These are phyloP conservation scores for Pollenia labialis DNA, from an alignment of 2,888 invertebrate species.

Conservation along the genomic window DNA sequence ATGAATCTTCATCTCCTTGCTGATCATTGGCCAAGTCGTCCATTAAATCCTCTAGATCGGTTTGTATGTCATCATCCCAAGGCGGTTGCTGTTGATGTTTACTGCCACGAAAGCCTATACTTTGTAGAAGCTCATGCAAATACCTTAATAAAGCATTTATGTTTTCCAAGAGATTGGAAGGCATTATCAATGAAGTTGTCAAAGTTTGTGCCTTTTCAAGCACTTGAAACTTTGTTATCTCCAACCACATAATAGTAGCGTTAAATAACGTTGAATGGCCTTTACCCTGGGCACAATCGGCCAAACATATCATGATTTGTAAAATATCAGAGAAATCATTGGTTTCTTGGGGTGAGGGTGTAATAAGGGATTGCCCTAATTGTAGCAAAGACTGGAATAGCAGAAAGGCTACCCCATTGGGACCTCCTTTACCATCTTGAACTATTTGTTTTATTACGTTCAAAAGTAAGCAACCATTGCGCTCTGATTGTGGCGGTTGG, in stretches of 20 bases:
- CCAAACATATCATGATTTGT: constrained; percentile 91
- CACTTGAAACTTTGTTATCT: constrained; percentile 86
- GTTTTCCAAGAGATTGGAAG: constrained; percentile 87
- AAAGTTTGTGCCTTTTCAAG: constrained; percentile 79
- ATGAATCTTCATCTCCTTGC: constrained; percentile 91
- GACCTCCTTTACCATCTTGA: constrained; percentile 85
- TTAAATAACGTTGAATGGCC: constrained; percentile 93
- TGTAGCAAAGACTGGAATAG: constrained; percentile 90
- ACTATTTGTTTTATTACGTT: constrained; percentile 90
- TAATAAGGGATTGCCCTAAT: constrained; percentile 88
- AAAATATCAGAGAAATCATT: constrained; percentile 92
- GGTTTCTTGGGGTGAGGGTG: constrained; percentile 87
- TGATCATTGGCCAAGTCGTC: constrained; percentile 96
- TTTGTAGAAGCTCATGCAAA: constrained; percentile 88
- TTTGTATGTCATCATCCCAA: constrained; percentile 89
- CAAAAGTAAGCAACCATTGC: constrained; percentile 89
- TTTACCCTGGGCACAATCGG: constrained; percentile 90
- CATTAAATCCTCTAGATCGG: constrained; percentile 91
- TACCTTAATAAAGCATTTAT: constrained; percentile 94
- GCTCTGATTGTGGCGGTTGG: constrained; percentile 84
- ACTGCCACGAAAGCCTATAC: constrained; percentile 82
- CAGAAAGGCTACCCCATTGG: constrained; percentile 81
- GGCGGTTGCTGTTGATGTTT: constrained; percentile 89
- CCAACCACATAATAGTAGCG: constrained; percentile 92
- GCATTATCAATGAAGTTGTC: constrained; percentile 72